These are phyloP conservation scores for Neodiprion lecontei DNA, from an alignment of 1,140 invertebrate species.

Conservation along the genomic window DNA sequence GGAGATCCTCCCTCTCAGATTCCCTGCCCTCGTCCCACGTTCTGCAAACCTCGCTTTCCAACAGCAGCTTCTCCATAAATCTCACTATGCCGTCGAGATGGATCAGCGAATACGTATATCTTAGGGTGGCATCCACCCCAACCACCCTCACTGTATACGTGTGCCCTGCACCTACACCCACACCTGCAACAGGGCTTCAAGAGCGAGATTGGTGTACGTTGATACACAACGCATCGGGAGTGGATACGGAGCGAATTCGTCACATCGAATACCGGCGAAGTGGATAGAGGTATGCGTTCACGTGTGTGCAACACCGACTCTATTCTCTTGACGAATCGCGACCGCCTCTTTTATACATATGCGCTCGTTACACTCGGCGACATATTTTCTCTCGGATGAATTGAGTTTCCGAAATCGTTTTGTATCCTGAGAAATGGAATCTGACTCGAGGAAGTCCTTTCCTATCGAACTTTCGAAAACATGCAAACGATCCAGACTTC, in stretches of 20 bases:
- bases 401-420: too few relatives aligned
- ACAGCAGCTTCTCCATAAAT: constrained; percentile 58
- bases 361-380: too few relatives aligned
- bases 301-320: constrained; percentile 12
- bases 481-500: too few relatives aligned
- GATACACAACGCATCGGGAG: constrained; percentile 38
- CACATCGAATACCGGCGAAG: constrained; percentile 30
- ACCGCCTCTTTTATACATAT: too few relatives aligned
- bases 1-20: too few relatives aligned
- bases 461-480: too few relatives aligned
- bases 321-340: constrained; percentile 3
- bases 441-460: too few relatives aligned
- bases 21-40: background rate
- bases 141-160: constrained; percentile 30
- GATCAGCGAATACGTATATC: constrained; percentile 43
- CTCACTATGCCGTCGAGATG: constrained; percentile 59
- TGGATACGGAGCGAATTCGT: constrained; percentile 51
- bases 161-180: constrained; percentile 15
- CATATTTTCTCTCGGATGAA: too few relatives aligned
- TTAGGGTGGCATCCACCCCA: constrained; percentile 47
- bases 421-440: too few relatives aligned
- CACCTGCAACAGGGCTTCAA: background rate
- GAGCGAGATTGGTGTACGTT: constrained; percentile 27
- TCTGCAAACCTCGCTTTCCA: constrained; percentile 5
- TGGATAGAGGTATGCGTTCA: constrained; percentile 15